Conservation (phyloP, 2,797 vertebrate genomes). For the Pangasius djambal region DNA sequence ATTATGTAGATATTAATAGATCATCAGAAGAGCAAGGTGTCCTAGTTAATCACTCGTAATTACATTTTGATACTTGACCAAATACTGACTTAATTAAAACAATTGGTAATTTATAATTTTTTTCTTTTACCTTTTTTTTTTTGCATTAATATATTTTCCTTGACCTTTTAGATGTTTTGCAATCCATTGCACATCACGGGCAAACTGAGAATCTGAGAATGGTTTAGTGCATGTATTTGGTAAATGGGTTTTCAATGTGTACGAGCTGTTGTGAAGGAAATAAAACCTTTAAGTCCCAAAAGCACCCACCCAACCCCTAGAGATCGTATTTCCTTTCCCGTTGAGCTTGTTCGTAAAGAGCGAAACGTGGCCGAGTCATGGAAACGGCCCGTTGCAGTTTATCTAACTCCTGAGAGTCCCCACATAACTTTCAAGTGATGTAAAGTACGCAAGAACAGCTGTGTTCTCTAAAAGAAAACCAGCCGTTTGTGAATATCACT, state of each 20-base stretch:
- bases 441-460: slow-evolving; percentile 75
- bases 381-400: slow-evolving; percentile 62
- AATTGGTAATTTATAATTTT: background rate
- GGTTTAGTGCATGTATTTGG: slow-evolving; percentile 18
- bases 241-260: slow-evolving; percentile 16
- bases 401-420: slow-evolving; percentile 72
- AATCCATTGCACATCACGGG: background rate
- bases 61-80: background rate
- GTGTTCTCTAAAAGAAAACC: slow-evolving; percentile 60
- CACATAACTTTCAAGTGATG: slow-evolving; percentile 78
- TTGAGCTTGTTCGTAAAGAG: slow-evolving; percentile 38
- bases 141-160: background rate
- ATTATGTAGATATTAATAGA: background rate
- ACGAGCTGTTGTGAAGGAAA: slow-evolving; percentile 43
- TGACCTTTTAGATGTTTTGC: background rate
- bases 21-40: background rate
- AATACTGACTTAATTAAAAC: background rate
- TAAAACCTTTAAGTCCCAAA: slow-evolving; percentile 34
- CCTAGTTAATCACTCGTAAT: background rate
- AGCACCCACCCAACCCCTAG: slow-evolving; percentile 30
- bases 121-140: background rate
- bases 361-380: slow-evolving; percentile 47
- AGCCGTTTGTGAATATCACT: slow-evolving; percentile 45
- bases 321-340: slow-evolving; percentile 7
- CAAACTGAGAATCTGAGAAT: background rate